Conservation (phyloP, 2,113 vertebrate genomes). For the Amazona vittata region DNA sequence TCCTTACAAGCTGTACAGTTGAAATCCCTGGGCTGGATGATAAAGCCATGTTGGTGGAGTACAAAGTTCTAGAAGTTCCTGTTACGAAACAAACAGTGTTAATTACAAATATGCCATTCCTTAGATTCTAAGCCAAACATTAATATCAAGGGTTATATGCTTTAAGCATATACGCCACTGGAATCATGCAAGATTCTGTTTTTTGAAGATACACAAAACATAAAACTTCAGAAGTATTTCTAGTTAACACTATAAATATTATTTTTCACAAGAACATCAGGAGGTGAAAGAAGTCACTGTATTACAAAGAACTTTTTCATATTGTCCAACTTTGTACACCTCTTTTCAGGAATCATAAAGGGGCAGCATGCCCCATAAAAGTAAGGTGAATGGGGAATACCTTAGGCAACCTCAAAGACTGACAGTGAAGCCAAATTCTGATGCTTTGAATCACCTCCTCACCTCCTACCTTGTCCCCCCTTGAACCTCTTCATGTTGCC, state of each 20-base stretch:
- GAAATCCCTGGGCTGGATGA: conserved; percentile 85
- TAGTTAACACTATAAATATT: background rate
- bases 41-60: conserved; percentile 85
- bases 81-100: background rate
- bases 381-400: background rate
- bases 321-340: background rate
- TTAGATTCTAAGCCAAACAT: background rate
- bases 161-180: fast-evolving
- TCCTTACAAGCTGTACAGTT: conserved; percentile 83
- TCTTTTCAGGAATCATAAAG: background rate
- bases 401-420: background rate
- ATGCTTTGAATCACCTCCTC: background rate
- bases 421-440: background rate
- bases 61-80: conserved; percentile 86
- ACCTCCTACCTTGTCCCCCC: background rate
- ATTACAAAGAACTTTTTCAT: background rate
- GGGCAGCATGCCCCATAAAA: background rate
- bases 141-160: background rate
- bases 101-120: background rate
- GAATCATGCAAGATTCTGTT: background rate
- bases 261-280: background rate
- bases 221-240: background rate
- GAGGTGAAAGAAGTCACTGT: background rate
- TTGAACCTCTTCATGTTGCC: too few relatives aligned
- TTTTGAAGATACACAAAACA: background rate